phyloP scores from a whole-genome alignment of 2,888 invertebrate genomes.

The Sarcophaga caerulescens region DNA sequence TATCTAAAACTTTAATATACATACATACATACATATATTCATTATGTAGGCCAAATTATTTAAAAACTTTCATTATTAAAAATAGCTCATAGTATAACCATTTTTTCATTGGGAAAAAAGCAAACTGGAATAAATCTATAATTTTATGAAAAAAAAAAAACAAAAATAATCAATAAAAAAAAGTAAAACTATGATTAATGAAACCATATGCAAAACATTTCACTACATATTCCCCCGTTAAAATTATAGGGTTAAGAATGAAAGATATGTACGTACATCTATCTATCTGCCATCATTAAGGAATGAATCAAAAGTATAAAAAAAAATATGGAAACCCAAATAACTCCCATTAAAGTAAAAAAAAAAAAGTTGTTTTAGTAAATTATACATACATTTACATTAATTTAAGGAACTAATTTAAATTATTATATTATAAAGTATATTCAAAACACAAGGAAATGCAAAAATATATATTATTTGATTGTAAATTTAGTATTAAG shows the following conservation, averaged over 20 bases:
- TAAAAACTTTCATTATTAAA: slow-evolving; percentile 40
- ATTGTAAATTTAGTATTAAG: slow-evolving; percentile 61
- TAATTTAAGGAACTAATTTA: slow-evolving; percentile 46
- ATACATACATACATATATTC: slow-evolving; percentile 24
- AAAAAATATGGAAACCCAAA: not conserved
- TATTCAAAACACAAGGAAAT: slow-evolving; percentile 41
- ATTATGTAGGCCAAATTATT: slow-evolving; percentile 61
- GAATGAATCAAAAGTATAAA: not conserved
- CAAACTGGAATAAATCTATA: slow-evolving; percentile 8
- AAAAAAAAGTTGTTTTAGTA: slow-evolving; percentile 53
- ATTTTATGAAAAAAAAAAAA: not conserved
- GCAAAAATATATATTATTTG: slow-evolving; percentile 39
- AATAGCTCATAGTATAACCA: slow-evolving; percentile 32
- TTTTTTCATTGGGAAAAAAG: slow-evolving; percentile 20
- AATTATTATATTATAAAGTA: slow-evolving; percentile 25
- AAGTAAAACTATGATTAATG: not conserved
- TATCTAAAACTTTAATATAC: slow-evolving; percentile 31
- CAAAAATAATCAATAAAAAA: slow-evolving; percentile 3
- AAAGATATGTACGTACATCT: not conserved
- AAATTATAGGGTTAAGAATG: slow-evolving; percentile 10
- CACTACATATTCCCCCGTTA: slow-evolving; percentile 5
- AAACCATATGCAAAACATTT: slow-evolving; percentile 3
- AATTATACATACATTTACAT: slow-evolving; percentile 50
- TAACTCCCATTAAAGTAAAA: slow-evolving; percentile 22
- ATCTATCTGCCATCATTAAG: slow-evolving; percentile 37